Evolutionary conservation across 2,888 invertebrate species (phyloP).

Genomic region (Melanotus villosus): DNA sequence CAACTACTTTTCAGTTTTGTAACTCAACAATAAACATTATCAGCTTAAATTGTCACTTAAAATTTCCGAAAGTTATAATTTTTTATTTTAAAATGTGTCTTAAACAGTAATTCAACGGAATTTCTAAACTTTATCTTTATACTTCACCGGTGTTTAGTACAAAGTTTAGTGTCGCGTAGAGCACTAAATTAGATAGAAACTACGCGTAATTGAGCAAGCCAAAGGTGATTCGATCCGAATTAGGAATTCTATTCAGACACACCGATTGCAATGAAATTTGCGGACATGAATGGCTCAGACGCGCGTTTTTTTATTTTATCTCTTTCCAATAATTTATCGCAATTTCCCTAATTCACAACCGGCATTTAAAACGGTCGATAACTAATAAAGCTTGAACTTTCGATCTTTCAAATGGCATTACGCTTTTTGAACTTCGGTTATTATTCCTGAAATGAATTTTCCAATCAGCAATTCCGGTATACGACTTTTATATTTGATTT

Average conservation of each 20-base stretch:
- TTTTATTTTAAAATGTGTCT: neutral
- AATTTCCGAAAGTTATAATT: neutral
- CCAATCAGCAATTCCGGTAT: neutral
- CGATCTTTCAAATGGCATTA: constrained; percentile 4
- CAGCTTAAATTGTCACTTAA: no score
- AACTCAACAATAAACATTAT: no score
- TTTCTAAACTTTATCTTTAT: no score
- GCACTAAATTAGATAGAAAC: constrained; percentile 30
- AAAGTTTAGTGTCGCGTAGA: constrained; percentile 16
- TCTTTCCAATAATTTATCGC: neutral
- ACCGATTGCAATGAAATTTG: constrained; percentile 18
- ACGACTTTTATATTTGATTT: neutral
- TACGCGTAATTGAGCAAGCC: constrained; percentile 33
- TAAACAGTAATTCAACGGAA: no score
- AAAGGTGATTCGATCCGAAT: constrained; percentile 32
- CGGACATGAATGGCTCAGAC: neutral
- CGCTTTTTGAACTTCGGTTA: neutral
- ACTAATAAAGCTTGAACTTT: constrained; percentile 7
- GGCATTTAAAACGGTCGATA: neutral
- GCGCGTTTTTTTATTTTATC: constrained; percentile 3
- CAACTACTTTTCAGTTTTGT: no score
- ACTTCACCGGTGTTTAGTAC: constrained; percentile 9
- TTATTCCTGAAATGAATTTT: constrained; percentile 6
- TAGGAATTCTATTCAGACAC: constrained; percentile 17
- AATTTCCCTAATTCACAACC: constrained; percentile 14